Percentiles rank a stretch among this genome's conserved stretches.
Conservation (phyloP, 2,888 invertebrate genomes). For the Cephus pygmeus region DNA sequence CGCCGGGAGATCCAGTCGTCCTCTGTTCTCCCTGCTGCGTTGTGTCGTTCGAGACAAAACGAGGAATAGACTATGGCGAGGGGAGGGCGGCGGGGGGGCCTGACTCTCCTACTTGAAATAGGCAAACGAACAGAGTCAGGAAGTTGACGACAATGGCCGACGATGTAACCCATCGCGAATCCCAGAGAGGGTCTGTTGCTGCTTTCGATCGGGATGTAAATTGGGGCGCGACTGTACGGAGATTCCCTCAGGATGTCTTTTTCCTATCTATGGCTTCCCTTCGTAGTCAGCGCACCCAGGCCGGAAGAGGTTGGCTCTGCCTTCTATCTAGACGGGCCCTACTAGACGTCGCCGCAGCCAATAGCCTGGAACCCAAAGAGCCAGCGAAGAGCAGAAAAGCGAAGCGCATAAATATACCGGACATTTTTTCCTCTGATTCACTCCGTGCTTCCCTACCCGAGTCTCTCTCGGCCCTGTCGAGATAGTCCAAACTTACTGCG, state of each 20-base stretch:
- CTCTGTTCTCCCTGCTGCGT: background rate
- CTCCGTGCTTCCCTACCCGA: background rate
- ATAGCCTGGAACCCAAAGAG: background rate
- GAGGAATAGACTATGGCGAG: background rate
- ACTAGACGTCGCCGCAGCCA: background rate
- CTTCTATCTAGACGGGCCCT: background rate
- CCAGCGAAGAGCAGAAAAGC: background rate
- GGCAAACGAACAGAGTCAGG: background rate
- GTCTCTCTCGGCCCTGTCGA: background rate
- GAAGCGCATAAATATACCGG: background rate
- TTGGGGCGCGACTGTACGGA: background rate
- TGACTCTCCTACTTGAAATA: background rate
- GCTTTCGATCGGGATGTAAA: background rate
- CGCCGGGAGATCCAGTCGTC: background rate
- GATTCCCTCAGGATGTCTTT: background rate
- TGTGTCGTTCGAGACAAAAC: background rate
- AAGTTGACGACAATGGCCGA: background rate
- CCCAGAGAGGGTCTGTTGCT: background rate
- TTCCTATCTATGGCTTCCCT: too few species aligned
- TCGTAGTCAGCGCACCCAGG: background rate
- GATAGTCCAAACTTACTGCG: background rate
- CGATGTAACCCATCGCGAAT: background rate
- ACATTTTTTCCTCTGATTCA: slow-evolving; percentile 1
- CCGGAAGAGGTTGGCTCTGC: background rate
- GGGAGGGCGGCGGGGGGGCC: too few species aligned